These are phyloP conservation scores for Lumbricus terrestris DNA, from an alignment of 2,888 invertebrate genomes.

Conservation along the genomic window DNA sequence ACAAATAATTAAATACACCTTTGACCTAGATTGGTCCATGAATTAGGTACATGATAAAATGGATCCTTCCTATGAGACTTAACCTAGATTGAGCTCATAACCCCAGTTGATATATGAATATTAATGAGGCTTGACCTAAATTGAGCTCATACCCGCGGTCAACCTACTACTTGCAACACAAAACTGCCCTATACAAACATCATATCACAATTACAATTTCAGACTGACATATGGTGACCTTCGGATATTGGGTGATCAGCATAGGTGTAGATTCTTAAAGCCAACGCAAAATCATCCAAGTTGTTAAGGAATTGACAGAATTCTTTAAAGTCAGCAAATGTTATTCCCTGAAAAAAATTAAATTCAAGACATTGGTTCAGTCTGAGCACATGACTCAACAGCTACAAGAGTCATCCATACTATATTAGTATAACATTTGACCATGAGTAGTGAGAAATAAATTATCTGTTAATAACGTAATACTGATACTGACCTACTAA, in stretches of 20 bases:
- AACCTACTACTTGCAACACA: too few relatives aligned
- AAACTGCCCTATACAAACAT: background rate
- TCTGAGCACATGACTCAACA: background rate
- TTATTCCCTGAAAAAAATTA: slow-evolving; percentile 68
- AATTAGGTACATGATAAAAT: too few relatives aligned
- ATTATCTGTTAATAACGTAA: background rate
- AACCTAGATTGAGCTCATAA: too few relatives aligned
- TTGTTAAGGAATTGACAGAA: slow-evolving; percentile 97
- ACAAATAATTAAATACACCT: too few relatives aligned
- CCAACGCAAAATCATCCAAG: slow-evolving; percentile 92
- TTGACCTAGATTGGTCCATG: too few relatives aligned
- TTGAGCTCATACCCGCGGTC: too few relatives aligned
- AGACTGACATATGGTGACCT: slow-evolving; percentile 65
- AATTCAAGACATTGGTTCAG: background rate
- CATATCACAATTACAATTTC: background rate
- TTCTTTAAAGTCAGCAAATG: slow-evolving; percentile 88
- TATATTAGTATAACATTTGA: too few relatives aligned
- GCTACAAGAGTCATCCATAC: too few relatives aligned
- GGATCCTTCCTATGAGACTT: too few relatives aligned
- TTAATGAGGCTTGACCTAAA: too few relatives aligned
- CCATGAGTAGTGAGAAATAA: background rate
- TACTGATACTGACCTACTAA: background rate
- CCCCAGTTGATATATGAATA: too few relatives aligned
- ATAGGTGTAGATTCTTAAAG: slow-evolving; percentile 95
- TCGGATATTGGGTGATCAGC: slow-evolving; percentile 93